Conservation (phyloP, 2,888 invertebrate genomes). For the Drosophila glabriapex region DNA sequence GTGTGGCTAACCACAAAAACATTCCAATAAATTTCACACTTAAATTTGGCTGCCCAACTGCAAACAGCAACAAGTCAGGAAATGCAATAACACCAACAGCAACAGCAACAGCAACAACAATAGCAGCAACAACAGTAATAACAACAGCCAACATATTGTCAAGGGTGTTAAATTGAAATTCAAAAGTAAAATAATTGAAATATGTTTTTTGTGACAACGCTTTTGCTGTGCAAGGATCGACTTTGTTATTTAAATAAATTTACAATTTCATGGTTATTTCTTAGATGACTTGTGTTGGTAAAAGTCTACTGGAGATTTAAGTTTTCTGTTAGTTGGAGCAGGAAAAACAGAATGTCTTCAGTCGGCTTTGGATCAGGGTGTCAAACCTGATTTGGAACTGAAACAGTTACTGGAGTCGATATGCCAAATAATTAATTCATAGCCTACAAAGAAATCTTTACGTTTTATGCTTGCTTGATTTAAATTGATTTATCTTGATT, state of each 20-base stretch:
- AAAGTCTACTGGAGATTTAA: neutral
- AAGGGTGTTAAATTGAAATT: neutral
- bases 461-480: too few species aligned
- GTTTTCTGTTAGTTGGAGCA: neutral
- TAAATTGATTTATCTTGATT: too few species aligned
- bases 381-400: neutral
- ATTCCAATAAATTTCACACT: constrained; percentile 31
- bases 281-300: neutral
- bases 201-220: neutral
- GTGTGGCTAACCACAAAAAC: constrained; percentile 50
- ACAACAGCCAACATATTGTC: constrained; percentile 1
- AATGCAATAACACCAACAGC: neutral
- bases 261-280: too few species aligned
- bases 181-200: neutral
- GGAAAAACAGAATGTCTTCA: neutral
- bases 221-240: neutral
- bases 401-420: too few species aligned
- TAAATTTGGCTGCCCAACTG: constrained; percentile 4
- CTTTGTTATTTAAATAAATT: neutral
- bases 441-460: fast-evolving
- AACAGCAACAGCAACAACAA: constrained; percentile 5
- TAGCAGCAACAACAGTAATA: neutral
- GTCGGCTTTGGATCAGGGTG: neutral
- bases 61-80: constrained; percentile 2
- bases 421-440: too few species aligned